Evolutionary conservation across 2,797 vertebrate species (phyloP), one percentile per base, ranked within the genome.

Genomic region (Spinibarbus caldwelli): DNA sequence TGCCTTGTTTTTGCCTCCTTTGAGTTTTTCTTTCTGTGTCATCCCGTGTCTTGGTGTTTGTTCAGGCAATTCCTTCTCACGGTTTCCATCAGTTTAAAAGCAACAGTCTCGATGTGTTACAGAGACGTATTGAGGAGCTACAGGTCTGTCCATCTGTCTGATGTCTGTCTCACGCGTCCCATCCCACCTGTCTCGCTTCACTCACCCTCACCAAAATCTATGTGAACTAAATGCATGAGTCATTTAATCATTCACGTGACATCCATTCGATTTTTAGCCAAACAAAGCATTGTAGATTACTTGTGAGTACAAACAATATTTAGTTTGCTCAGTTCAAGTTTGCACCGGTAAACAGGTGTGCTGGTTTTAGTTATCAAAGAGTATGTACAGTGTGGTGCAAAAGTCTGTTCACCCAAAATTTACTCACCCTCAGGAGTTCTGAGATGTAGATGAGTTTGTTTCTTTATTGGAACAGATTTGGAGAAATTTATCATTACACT

Each of bases 41-140:
- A 87, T 91, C 90, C 92, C 83, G 88, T 93, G 91, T 93, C 93
- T 90, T 90, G 90, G 91, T 87, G 64, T 93, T 93, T 91, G 89
- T 90, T 94, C 94, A 95, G 92, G 95, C 95, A 91, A 94, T 95
- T 91, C 92, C 95, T 88, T 95, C 95, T 94, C 95, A 95, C 14
- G 96, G 96, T 95, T 97, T 97, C 93, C 95, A 96, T 95, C 96
- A 96, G 92, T 96, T 95, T 96, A 96, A 96, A 95, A 96, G 94
- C 93, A 95, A 95, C 94, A 96, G 95, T 95, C 92, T 96, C 91
- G 94, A 95, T 95, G 94, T 94, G 90, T 95, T 96, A 93, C 94
- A 94, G 91, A 96, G 94, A 94, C 96, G 94, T 93, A 95, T 96
- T 94, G 95, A 95, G 92, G 95, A 96, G 91, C 92, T 95, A 89